Percentiles rank a stretch among this genome's conserved stretches.
phyloP scores from a whole-genome alignment of 2,797 vertebrate genomes.

The Adrianichthys oophorus region DNA sequence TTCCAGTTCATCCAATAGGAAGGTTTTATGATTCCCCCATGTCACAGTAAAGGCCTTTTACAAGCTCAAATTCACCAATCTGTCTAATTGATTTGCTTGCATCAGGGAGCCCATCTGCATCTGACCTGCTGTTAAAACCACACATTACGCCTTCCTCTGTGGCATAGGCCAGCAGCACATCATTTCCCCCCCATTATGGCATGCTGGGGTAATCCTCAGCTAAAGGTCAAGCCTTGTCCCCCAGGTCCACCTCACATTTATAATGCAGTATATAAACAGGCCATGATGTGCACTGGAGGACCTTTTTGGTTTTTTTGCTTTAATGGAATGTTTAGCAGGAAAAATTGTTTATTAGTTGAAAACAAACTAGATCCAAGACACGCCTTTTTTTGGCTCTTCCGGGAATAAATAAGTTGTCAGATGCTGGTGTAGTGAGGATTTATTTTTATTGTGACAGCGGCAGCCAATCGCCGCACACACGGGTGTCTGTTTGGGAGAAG shows the following conservation, averaged over 20 bases:
- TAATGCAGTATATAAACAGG: neutral
- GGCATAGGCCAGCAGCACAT: constrained; percentile 11
- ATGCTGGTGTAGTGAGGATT: constrained; percentile 7
- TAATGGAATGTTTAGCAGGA: no score
- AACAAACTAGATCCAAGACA: neutral
- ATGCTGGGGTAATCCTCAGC: constrained; percentile 31
- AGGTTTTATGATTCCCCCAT: constrained; percentile 28
- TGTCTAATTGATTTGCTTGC: constrained; percentile 52
- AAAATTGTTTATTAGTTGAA: neutral
- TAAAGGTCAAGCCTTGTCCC: constrained; percentile 43
- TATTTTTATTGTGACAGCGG: constrained; percentile 20
- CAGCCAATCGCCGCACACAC: constrained; percentile 13
- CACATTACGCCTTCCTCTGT: constrained; percentile 35
- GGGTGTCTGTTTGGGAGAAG: constrained; percentile 41
- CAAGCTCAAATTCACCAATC: constrained; percentile 23
- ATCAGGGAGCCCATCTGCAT: constrained; percentile 22
- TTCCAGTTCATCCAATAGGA: constrained; percentile 12
- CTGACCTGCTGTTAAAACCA: constrained; percentile 29
- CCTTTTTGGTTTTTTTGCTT: no score
- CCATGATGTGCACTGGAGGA: neutral
- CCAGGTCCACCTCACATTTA: constrained; percentile 1
- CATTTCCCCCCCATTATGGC: constrained; percentile 14
- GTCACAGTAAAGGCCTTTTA: constrained; percentile 34
- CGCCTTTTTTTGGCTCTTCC: constrained; percentile 1
- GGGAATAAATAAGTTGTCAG: constrained; percentile 1